Conservation (phyloP, 2,113 vertebrate genomes). For the Poeciliopsis occidentalis region DNA sequence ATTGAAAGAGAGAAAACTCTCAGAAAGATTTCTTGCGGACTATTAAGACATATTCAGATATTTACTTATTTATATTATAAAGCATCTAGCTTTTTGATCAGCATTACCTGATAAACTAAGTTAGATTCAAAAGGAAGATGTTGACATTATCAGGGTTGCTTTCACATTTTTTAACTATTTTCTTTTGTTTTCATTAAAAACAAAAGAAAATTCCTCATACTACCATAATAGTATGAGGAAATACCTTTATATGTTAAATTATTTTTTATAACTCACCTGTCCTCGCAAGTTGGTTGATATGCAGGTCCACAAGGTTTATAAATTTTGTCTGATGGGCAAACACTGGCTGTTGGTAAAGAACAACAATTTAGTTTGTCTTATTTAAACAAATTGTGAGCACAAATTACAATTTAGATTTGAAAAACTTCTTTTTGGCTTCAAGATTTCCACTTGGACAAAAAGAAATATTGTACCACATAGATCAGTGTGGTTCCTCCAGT, state of each 20-base stretch:
- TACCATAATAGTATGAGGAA: not conserved
- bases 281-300: constrained; percentile 83
- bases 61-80: no score
- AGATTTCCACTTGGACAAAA: not conserved
- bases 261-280: constrained; percentile 76
- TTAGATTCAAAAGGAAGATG: no score
- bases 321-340: constrained; percentile 81
- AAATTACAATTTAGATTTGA: not conserved
- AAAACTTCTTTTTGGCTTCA: not conserved
- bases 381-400: not conserved
- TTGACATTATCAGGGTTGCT: no score
- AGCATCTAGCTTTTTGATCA: no score
- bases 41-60: no score
- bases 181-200: no score
- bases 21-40: no score
- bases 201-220: no score
- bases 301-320: constrained; percentile 88
- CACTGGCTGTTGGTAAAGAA: constrained; percentile 72
- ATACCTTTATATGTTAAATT: not conserved
- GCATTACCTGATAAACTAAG: no score
- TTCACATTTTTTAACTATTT: no score
- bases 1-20: no score
- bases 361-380: not conserved
- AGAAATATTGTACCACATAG: constrained; percentile 82
- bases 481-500: constrained; percentile 86